A percentile compares a stretch with the other conserved stretches of the same genome.
Evolutionary conservation across 2,113 vertebrate species (phyloP).

Genomic region (Festucalex cinctus): DNA sequence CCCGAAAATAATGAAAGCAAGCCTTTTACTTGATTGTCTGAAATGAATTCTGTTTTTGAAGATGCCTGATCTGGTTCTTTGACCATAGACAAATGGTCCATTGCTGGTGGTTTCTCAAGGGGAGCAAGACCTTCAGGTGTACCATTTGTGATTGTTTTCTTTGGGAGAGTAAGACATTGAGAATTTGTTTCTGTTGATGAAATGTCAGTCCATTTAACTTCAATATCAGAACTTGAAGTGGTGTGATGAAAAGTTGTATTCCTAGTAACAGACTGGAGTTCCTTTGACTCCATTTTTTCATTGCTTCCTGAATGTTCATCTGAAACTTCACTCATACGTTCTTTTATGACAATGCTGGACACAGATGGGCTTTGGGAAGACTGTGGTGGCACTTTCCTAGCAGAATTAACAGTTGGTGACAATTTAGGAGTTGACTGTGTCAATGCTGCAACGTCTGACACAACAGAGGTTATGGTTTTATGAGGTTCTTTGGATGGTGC

Average conservation of each 20-base stretch:
- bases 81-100: conserved; percentile 28
- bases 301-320: conserved; percentile 62
- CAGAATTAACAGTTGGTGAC: conserved; percentile 4
- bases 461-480: conserved; percentile 31
- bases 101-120: conserved; percentile 25
- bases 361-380: conserved; percentile 27
- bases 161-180: conserved; percentile 13
- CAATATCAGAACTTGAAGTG: conserved; percentile 2
- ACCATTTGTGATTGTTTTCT: conserved; percentile 24
- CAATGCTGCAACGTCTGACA: conserved; percentile 26
- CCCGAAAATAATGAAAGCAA: conserved; percentile 79
- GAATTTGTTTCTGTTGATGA: conserved; percentile 9
- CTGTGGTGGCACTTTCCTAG: conserved; percentile 24
- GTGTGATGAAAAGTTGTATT: conserved; percentile 5
- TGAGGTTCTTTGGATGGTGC: conserved; percentile 35
- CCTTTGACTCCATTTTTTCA: conserved; percentile 1
- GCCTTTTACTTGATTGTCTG: conserved; percentile 55
- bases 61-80: conserved; percentile 38
- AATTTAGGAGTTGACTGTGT: conserved; percentile 19
- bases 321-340: conserved; percentile 41
- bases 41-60: conserved; percentile 23
- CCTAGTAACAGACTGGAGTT: conserved; percentile 7
- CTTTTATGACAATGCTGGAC: conserved; percentile 20
- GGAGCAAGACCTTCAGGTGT: conserved; percentile 12
- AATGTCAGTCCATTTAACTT: conserved; percentile 16